Percentiles rank a stretch among this genome's conserved stretches.
Conservation (phyloP, 1,140 invertebrate species). For the Drosophila truncata region DNA sequence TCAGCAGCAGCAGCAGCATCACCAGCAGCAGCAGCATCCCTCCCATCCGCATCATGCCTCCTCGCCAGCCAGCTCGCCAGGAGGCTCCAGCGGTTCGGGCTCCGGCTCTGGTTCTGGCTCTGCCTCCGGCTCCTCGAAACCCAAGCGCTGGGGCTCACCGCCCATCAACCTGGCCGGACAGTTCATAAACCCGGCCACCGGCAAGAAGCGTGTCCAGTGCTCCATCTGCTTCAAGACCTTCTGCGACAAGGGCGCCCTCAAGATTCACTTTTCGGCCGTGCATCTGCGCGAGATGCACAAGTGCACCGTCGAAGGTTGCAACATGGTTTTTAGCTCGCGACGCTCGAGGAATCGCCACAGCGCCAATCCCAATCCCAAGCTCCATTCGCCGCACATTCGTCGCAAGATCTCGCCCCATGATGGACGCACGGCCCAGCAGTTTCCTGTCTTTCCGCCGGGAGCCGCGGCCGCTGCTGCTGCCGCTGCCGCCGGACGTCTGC, state of each 20-base stretch:
- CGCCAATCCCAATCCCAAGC: constrained; percentile 99
- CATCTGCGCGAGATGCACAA: constrained; percentile 92
- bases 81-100: constrained; percentile 23
- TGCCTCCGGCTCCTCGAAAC: constrained; percentile 41
- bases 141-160: constrained; percentile 85
- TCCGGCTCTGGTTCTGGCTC: constrained; percentile 1
- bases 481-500: constrained; percentile 72
- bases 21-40: constrained; percentile 9
- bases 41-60: constrained; percentile 26
- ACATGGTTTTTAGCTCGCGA: constrained; percentile 92
- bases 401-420: constrained; percentile 97
- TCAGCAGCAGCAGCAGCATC: constrained; percentile 13
- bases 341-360: constrained; percentile 92
- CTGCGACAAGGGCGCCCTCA: constrained; percentile 99
- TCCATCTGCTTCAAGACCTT: constrained; percentile 99
- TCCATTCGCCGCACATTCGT: constrained; percentile 97
- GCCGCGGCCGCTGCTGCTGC: constrained; percentile 73
- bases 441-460: constrained; percentile 87
- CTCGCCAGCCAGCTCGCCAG: constrained; percentile 75
- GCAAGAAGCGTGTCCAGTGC: constrained; percentile 98
- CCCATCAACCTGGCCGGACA: constrained; percentile 95
- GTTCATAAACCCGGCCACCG: constrained; percentile 95
- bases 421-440: constrained; percentile 94
- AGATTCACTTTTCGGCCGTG: constrained; percentile 99
- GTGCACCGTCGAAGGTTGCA: constrained; percentile 92